A percentile compares a stretch with the other conserved stretches of the same genome.
Conservation (phyloP, 2,888 invertebrate species). For the Hyposoter dolosus region DNA sequence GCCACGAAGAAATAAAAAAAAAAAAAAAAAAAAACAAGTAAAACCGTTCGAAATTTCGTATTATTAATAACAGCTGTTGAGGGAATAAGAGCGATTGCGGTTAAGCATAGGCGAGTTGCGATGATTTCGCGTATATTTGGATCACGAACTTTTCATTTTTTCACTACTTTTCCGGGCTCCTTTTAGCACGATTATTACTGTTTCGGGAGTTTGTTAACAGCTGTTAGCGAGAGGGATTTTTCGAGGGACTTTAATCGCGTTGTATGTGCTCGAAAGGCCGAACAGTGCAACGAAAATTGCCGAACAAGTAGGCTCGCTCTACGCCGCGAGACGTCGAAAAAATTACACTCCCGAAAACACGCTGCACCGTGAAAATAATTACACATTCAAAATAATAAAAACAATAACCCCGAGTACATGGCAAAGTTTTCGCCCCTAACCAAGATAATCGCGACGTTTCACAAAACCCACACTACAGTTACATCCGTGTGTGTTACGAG, state of each 20-base stretch:
- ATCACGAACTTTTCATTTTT: neutral
- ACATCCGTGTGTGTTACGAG: slow-evolving; percentile 4
- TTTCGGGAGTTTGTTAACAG: slow-evolving; percentile 45
- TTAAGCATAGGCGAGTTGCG: neutral
- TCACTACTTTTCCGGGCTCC: neutral
- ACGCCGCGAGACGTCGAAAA: neutral
- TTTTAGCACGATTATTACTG: neutral
- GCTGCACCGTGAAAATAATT: neutral
- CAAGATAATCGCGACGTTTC: slow-evolving; percentile 28
- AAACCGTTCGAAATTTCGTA: neutral
- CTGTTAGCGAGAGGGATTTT: slow-evolving; percentile 46
- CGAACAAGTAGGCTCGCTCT: neutral
- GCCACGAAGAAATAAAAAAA: neutral
- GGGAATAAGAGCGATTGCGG: neutral
- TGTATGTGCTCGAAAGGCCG: neutral
- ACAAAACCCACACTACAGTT: neutral
- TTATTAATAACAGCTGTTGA: slow-evolving; percentile 36
- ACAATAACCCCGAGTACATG: neutral
- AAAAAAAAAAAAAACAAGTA: slow-evolving; percentile 2
- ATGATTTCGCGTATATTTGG: neutral
- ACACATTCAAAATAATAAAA: neutral
- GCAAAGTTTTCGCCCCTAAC: slow-evolving; percentile 15
- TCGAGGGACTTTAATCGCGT: slow-evolving; percentile 2
- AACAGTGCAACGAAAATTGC: slow-evolving; percentile 25
- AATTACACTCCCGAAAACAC: slow-evolving; percentile 5